Percentiles rank a stretch among this genome's conserved stretches.
Evolutionary conservation across 2,113 vertebrate genomes (phyloP).

Genomic region (Zosterops borbonicus): DNA sequence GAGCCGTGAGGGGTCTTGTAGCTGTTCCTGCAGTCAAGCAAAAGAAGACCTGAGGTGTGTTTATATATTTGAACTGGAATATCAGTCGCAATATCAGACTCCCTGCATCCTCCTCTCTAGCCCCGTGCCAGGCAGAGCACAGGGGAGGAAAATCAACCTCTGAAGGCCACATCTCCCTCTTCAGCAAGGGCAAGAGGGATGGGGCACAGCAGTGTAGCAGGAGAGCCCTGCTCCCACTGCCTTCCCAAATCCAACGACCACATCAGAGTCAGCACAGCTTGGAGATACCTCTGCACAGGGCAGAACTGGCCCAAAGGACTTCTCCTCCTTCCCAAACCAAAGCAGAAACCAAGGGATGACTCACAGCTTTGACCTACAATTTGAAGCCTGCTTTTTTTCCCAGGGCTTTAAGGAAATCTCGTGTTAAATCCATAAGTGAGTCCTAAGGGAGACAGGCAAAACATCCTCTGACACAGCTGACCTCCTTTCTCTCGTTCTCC

Average conservation of each 20-base stretch:
- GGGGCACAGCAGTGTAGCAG: background rate
- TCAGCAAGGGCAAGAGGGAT: background rate
- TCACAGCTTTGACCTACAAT: constrained; percentile 52
- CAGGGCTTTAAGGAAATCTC: constrained; percentile 58
- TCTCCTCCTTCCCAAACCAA: background rate
- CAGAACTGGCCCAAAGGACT: background rate
- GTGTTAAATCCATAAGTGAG: constrained; percentile 48
- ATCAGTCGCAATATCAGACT: background rate
- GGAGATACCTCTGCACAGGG: background rate
- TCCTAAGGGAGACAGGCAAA: constrained; percentile 58
- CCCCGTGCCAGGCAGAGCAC: background rate
- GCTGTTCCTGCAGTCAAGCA: background rate
- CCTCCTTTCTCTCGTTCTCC: constrained; percentile 3
- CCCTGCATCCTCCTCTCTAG: rapidly evolving
- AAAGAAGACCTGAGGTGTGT: background rate
- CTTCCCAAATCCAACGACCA: rapidly evolving
- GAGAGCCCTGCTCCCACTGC: background rate
- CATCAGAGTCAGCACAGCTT: rapidly evolving
- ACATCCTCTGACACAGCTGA: constrained; percentile 60
- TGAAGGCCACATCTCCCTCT: background rate
- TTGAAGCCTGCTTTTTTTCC: constrained; percentile 49
- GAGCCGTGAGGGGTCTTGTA: background rate
- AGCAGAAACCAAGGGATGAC: background rate
- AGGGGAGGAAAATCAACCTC: background rate
- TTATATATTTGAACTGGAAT: background rate